Evolutionary conservation across 2,888 invertebrate genomes (phyloP).

Genomic region (Zonitis immaculata): DNA sequence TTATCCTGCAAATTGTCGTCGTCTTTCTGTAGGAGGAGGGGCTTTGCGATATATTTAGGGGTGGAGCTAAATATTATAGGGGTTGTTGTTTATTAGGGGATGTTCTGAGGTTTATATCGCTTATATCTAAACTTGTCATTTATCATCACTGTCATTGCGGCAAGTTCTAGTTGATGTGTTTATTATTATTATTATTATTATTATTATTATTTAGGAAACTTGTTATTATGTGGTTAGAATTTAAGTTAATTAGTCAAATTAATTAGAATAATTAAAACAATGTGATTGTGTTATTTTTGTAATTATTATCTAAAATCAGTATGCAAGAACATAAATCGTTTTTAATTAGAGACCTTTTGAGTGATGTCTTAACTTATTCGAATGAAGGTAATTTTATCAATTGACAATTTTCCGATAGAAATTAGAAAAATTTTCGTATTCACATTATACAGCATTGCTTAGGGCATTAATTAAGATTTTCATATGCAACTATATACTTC

Average conservation of each 20-base stretch:
- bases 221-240: no score
- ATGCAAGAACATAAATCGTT: slow-evolving; percentile 73
- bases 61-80: slow-evolving; percentile 29
- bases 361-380: slow-evolving; percentile 59
- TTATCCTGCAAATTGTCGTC: neutral
- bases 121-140: slow-evolving; percentile 33
- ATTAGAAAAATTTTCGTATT: no score
- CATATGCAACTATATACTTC: slow-evolving; percentile 1
- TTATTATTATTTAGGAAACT: no score
- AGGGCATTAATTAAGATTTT: slow-evolving; percentile 3
- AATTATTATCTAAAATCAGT: slow-evolving; percentile 2
- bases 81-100: slow-evolving; percentile 31
- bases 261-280: slow-evolving; percentile 1
- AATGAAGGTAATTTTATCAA: slow-evolving; percentile 27
- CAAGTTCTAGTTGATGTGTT: slow-evolving; percentile 8
- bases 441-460: neutral
- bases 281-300: slow-evolving; percentile 7
- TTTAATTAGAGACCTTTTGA: slow-evolving; percentile 76
- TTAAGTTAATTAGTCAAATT: no score
- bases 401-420: neutral
- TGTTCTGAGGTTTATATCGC: slow-evolving; percentile 32
- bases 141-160: slow-evolving; percentile 27
- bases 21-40: slow-evolving; percentile 17
- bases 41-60: slow-evolving; percentile 21
- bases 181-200: neutral